These are phyloP conservation scores for Drosophila birchii DNA, from an alignment of 2,888 invertebrate species.

Conservation along the genomic window DNA sequence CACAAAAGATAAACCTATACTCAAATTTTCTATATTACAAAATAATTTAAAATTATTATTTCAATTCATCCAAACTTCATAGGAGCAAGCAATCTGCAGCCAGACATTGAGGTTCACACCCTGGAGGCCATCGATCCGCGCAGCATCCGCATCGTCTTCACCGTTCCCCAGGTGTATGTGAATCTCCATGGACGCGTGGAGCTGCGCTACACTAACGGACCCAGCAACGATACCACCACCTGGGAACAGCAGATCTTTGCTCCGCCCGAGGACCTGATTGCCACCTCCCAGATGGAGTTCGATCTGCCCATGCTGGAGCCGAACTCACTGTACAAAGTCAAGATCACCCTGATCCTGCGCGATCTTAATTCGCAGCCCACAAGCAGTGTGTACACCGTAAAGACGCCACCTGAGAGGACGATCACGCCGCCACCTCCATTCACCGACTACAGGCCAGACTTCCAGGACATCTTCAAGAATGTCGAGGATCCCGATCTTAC, in stretches of 20 bases:
- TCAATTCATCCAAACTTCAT: constrained; percentile 2
- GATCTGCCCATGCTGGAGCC: constrained; percentile 91
- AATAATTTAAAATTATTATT: no score
- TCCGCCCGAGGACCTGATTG: constrained; percentile 93
- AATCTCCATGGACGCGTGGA: constrained; percentile 95
- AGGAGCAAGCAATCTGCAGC: constrained; percentile 79
- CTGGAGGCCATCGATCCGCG: constrained; percentile 92
- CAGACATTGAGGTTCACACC: constrained; percentile 86
- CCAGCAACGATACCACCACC: constrained; percentile 88
- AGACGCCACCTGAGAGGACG: constrained; percentile 87
- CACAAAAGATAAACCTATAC: constrained; percentile 7
- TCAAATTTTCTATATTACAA: no score
- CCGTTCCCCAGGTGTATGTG: constrained; percentile 92
- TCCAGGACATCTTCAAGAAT: constrained; percentile 85
- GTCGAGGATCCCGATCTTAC: constrained; percentile 90
- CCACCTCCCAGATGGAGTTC: constrained; percentile 94
- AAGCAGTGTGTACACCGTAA: constrained; percentile 91
- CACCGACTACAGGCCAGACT: constrained; percentile 83
- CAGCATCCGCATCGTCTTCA: constrained; percentile 92
- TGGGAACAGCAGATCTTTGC: constrained; percentile 95
- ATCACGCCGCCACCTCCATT: constrained; percentile 85
- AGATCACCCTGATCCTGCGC: constrained; percentile 91
- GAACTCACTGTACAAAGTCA: constrained; percentile 92
- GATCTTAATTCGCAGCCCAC: constrained; percentile 91
- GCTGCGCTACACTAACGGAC: constrained; percentile 92